Evolutionary conservation across 2,797 vertebrate genomes (phyloP).

Genomic region (Trachops cirrhosus): DNA sequence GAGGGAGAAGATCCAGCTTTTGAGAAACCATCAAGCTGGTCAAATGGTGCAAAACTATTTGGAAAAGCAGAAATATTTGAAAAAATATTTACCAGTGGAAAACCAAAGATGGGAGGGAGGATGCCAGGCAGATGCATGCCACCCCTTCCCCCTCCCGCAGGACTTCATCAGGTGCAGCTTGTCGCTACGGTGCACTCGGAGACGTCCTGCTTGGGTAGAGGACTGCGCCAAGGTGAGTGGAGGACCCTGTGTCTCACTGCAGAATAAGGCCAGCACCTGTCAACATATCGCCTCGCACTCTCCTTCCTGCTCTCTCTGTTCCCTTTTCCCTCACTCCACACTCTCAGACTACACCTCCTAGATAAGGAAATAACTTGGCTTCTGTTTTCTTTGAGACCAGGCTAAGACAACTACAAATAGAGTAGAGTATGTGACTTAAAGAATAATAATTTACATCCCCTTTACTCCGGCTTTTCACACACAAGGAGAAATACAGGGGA

Average conservation of each 20-base stretch:
- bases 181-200: rapidly evolving
- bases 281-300: rapidly evolving
- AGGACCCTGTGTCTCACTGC: rapidly evolving
- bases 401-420: not conserved
- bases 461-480: not conserved
- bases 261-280: rapidly evolving
- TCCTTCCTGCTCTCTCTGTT: not conserved
- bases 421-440: not conserved
- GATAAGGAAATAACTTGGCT: not conserved
- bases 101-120: rapidly evolving
- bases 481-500: not conserved
- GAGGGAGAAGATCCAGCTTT: not conserved
- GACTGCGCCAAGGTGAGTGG: rapidly evolving
- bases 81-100: not conserved
- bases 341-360: not conserved
- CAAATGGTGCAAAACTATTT: not conserved
- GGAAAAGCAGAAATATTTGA: not conserved
- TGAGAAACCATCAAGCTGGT: not conserved
- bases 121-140: rapidly evolving
- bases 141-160: rapidly evolving
- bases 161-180: rapidly evolving
- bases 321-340: not conserved
- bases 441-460: rapidly evolving
- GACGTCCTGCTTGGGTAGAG: rapidly evolving
- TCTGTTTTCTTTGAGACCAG: not conserved